Evolutionary conservation across 2,888 invertebrate genomes (phyloP), one percentile per base, ranked within the genome.

Genomic region (Tetrapedia diversipes): DNA sequence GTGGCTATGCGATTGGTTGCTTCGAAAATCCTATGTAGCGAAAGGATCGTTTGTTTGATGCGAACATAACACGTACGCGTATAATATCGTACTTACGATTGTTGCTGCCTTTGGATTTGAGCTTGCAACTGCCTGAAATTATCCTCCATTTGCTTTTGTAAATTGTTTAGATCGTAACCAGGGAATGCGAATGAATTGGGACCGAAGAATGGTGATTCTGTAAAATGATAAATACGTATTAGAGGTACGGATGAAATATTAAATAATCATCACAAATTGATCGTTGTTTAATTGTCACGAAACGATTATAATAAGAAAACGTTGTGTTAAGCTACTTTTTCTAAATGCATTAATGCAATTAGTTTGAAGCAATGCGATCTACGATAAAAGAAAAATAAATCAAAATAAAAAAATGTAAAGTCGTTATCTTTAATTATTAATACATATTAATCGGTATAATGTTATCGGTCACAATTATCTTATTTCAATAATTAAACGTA

Each of bases 21-120:
- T 0, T 77, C 81, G 8, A 76, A 73, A 1, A 78, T 37, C n/a
- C 83, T 83, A 27, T 22, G 16, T 16, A 43, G 2, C 14, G 0
- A 22, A 22, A 24, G 4, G 51, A n/a, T n/a, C n/a, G n/a, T n/a
- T n/a, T n/a, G n/a, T n/a, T n/a, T n/a, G n/a, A n/a, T n/a, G n/a
- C n/a, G n/a, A n/a, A n/a, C n/a, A n/a, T n/a, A n/a, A n/a, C n/a
- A n/a, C n/a, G n/a, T n/a, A n/a, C n/a, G n/a, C n/a, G n/a, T n/a
- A n/a, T n/a, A n/a, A n/a, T n/a, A n/a, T n/a, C n/a, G n/a, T n/a
- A 87, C 88, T 86, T 68, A 89, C 90, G 86, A 73, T 66, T 86
- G 84, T 37, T 87, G 86, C 11, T 88, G 87, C 1, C 77, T 79
- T 2, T 78, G 71, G 34, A 88, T 79, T 19, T 88, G 87, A 2